phyloP scores from a whole-genome alignment of 2,797 vertebrate species.

The Triplophysa bombifrons region DNA sequence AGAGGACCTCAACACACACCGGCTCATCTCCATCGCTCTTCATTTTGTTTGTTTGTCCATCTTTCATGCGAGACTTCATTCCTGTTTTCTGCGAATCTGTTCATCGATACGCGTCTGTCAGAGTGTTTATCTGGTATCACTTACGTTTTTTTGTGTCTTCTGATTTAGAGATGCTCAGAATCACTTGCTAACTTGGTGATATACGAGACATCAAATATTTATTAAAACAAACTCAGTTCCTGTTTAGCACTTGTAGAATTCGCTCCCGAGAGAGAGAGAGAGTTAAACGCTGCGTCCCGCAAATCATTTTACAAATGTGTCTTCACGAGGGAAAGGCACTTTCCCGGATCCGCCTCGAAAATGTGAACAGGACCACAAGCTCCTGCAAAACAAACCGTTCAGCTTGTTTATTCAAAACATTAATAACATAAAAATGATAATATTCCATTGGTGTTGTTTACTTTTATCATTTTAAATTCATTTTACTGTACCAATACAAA shows the following conservation, averaged over 20 bases:
- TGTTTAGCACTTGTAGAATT: constrained; percentile 51
- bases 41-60: constrained; percentile 39
- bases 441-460: too few relatives aligned
- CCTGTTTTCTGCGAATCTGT: constrained; percentile 47
- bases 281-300: constrained; percentile 8
- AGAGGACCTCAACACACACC: constrained; percentile 15
- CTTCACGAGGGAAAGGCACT: constrained; percentile 1
- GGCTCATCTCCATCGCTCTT: constrained; percentile 36
- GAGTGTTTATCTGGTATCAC: constrained; percentile 48
- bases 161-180: constrained; percentile 20
- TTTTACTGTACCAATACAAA: too few relatives aligned
- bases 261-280: constrained; percentile 38
- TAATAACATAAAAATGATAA: too few relatives aligned
- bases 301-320: constrained; percentile 39
- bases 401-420: background rate
- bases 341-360: background rate
- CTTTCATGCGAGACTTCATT: constrained; percentile 46
- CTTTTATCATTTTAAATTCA: too few relatives aligned
- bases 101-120: constrained; percentile 45
- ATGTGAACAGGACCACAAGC: background rate
- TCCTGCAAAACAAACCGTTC: background rate
- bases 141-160: constrained; percentile 36
- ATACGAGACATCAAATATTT: constrained; percentile 59
- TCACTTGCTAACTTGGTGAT: constrained; percentile 53
- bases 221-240: constrained; percentile 51